These are phyloP conservation scores for Mechanitis mazaeus DNA, from an alignment of 2,888 invertebrate species.

Conservation along the genomic window DNA sequence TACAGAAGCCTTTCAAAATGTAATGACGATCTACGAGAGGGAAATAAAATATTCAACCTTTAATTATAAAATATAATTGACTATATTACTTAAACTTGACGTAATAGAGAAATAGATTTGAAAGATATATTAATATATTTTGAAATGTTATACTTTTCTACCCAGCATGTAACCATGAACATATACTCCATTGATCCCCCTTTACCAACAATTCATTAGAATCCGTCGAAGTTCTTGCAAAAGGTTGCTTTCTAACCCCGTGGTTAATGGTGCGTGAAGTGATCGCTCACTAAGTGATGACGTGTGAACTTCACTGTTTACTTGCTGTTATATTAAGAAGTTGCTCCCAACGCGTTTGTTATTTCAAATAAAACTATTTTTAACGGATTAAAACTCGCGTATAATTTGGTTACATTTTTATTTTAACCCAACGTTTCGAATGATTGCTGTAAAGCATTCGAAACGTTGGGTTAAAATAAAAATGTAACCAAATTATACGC, in stretches of 20 bases:
- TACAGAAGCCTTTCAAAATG: background rate
- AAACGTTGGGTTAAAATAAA: no score
- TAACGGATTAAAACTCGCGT: no score
- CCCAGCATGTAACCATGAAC: background rate
- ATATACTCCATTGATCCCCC: background rate
- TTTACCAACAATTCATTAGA: conserved; percentile 5
- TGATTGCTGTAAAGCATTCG: no score
- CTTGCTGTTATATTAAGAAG: background rate
- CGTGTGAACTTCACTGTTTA: conserved; percentile 16
- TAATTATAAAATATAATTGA: background rate
- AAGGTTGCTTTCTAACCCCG: conserved; percentile 17
- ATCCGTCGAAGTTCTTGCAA: conserved; percentile 9
- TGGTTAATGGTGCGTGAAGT: conserved; percentile 35
- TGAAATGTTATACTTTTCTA: background rate
- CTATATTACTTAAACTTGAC: background rate
- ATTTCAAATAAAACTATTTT: no score
- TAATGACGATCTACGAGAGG: conserved; percentile 1
- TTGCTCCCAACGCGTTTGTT: background rate
- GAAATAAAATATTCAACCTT: background rate
- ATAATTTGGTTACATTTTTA: no score
- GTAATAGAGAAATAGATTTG: background rate
- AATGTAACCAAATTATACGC: no score
- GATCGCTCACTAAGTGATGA: conserved; percentile 35
- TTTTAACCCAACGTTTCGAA: no score
- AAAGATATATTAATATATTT: no score